Percentiles rank a stretch among this genome's conserved stretches.
phyloP scores from a whole-genome alignment of 2,113 vertebrate species.

The Emydocephalus ijimae region DNA sequence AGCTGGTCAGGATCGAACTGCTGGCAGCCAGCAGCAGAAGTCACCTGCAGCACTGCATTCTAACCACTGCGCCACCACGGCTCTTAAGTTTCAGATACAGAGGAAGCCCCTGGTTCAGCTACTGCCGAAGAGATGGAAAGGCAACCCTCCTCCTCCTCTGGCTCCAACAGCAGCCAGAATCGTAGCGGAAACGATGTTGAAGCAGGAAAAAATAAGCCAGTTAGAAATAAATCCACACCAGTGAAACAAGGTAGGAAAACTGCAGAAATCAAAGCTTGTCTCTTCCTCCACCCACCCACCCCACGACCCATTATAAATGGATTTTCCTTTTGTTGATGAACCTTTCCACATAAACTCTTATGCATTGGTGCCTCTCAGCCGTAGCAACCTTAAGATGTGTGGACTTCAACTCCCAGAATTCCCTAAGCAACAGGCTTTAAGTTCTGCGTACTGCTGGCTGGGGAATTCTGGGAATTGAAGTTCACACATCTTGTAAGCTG shows the following conservation, averaged over 20 bases:
- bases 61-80: no score
- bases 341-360: background rate
- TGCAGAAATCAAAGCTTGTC: background rate
- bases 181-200: conserved; percentile 64
- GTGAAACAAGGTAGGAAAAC: conserved; percentile 72
- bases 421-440: background rate
- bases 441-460: background rate
- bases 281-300: background rate
- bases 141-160: conserved; percentile 71
- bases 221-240: conserved; percentile 75
- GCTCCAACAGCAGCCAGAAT: conserved; percentile 72
- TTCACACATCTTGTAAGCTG: background rate
- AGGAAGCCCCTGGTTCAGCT: conserved; percentile 72
- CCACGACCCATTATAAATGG: background rate
- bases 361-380: background rate
- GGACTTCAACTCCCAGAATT: background rate
- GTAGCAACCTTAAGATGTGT: background rate
- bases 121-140: conserved; percentile 76
- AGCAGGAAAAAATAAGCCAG: conserved; percentile 66
- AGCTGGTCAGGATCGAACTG: no score
- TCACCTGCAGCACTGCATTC: no score
- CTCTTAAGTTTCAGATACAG: conserved; percentile 76
- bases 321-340: background rate
- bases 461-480: background rate
- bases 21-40: no score